Evolutionary conservation across 2,113 vertebrate genomes (phyloP).

Genomic region (Centrocercus urophasianus): DNA sequence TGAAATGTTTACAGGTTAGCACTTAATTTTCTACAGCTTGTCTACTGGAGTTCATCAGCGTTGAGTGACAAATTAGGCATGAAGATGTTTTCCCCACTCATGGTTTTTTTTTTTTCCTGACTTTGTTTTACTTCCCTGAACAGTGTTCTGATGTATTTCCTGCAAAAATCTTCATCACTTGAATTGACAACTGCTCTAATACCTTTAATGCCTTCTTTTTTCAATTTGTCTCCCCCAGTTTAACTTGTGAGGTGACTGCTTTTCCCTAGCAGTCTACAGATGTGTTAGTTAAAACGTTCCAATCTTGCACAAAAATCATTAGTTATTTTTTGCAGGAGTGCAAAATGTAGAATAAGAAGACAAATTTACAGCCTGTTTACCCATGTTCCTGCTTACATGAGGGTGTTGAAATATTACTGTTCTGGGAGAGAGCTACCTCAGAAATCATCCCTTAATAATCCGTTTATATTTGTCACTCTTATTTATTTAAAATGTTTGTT

Average conservation of each 20-base stretch:
- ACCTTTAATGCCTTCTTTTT: neutral
- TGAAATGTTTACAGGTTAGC: constrained; percentile 17
- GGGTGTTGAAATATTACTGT: constrained; percentile 26
- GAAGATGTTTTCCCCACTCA: neutral
- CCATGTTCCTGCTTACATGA: constrained; percentile 2
- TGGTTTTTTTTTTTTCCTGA: neutral
- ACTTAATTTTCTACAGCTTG: constrained; percentile 22
- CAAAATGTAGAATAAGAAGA: neutral
- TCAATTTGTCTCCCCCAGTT: neutral
- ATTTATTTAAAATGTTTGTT: neutral
- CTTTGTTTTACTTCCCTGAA: neutral
- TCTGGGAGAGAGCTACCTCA: neutral
- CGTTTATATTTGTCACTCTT: constrained; percentile 23
- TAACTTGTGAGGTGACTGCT: neutral
- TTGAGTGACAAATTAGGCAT: neutral
- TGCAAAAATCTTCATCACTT: neutral
- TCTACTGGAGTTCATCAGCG: neutral
- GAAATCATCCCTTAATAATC: constrained; percentile 49
- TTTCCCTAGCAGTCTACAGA: neutral
- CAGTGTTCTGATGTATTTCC: neutral
- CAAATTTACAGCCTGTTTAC: constrained; percentile 32
- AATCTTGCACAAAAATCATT: neutral
- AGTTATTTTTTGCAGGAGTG: neutral
- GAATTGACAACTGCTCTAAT: neutral
- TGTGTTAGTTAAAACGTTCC: neutral